Evolutionary conservation across 2,888 invertebrate genomes (phyloP).

Genomic region (Dryadula phaetusa): DNA sequence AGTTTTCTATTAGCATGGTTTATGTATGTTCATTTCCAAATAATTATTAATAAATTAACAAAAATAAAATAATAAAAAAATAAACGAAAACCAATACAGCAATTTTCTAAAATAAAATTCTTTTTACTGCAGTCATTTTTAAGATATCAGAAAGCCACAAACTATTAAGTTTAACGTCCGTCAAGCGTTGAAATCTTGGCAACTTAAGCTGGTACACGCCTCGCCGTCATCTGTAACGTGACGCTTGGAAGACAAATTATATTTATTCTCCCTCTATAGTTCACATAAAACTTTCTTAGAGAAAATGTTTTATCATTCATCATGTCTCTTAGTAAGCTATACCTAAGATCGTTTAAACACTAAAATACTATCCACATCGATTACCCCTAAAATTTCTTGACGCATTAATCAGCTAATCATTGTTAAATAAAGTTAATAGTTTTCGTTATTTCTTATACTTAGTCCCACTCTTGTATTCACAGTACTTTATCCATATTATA

Average conservation of each 20-base stretch:
- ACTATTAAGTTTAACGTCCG: constrained; percentile 42
- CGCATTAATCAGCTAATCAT: too few relatives aligned
- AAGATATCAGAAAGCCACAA: constrained; percentile 34
- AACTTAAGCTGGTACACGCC: constrained; percentile 50
- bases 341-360: background rate
- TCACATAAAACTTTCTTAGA: constrained; percentile 35
- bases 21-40: too few relatives aligned
- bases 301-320: constrained; percentile 24
- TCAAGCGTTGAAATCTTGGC: constrained; percentile 49
- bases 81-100: background rate
- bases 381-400: background rate
- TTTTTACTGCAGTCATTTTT: background rate
- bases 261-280: constrained; percentile 39
- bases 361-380: background rate
- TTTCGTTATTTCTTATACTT: too few relatives aligned
- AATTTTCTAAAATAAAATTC: background rate
- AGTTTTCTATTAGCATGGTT: too few relatives aligned
- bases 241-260: constrained; percentile 45
- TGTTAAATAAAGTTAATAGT: too few relatives aligned
- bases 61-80: background rate
- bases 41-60: too few relatives aligned
- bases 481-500: too few relatives aligned
- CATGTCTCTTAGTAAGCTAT: background rate
- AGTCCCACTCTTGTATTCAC: too few relatives aligned
- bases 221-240: constrained; percentile 46